phyloP scores from a whole-genome alignment of 2,888 invertebrate genomes.

The Cheilosia soror region DNA sequence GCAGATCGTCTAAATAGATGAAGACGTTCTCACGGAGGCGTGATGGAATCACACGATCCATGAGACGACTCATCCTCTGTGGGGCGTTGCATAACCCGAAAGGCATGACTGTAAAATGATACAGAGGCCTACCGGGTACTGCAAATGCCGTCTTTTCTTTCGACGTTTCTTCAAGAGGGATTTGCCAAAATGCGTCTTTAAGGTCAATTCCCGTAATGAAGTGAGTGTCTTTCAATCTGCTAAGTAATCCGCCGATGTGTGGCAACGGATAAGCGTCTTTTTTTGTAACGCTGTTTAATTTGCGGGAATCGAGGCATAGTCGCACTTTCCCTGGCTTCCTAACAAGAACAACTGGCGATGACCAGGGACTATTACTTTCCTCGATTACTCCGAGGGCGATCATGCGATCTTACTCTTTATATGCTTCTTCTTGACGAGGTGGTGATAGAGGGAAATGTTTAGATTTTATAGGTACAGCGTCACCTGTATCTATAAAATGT shows the following conservation, averaged over 20 bases:
- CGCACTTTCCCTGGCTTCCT: slow-evolving; percentile 50
- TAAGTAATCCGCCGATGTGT: too few species aligned
- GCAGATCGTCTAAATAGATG: too few species aligned
- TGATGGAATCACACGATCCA: neutral
- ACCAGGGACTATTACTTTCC: neutral
- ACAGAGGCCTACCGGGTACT: neutral
- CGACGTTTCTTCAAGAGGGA: too few species aligned
- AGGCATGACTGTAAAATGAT: slow-evolving; percentile 1
- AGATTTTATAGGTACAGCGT: slow-evolving; percentile 1
- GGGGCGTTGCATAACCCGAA: neutral
- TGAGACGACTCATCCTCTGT: neutral
- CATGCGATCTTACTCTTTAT: neutral
- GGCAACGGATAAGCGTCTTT: slow-evolving; percentile 26
- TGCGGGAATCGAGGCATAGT: neutral
- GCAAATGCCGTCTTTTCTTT: too few species aligned
- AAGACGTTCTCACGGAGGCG: neutral
- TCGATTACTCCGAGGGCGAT: slow-evolving; percentile 3
- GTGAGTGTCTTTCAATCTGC: too few species aligned
- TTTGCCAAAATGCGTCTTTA: too few species aligned
- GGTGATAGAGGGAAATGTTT: slow-evolving; percentile 9
- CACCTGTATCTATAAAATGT: neutral
- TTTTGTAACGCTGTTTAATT: slow-evolving; percentile 8
- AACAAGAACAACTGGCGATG: slow-evolving; percentile 70
- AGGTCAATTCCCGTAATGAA: too few species aligned
- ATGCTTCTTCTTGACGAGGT: slow-evolving; percentile 10